Evolutionary conservation across 1,140 invertebrate genomes (phyloP).

Genomic region (Aphelinus atriplicis): DNA sequence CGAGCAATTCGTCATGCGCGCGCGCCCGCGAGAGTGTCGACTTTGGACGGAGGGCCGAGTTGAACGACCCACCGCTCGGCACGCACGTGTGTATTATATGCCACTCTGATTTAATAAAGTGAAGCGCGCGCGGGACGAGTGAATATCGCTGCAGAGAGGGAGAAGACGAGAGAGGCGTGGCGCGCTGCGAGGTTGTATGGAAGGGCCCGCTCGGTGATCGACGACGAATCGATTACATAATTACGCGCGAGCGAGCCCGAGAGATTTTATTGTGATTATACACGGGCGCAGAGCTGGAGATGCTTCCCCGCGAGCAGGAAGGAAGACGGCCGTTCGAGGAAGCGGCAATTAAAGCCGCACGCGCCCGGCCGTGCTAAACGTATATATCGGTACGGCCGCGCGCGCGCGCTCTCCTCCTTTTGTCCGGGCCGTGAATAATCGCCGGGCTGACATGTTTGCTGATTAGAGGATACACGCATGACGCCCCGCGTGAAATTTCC

Average conservation of each 20-base stretch:
- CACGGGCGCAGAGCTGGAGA: not conserved
- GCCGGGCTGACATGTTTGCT: conserved; percentile 11
- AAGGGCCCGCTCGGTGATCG: conserved; percentile 3
- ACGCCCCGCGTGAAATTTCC: not conserved
- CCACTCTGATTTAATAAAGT: conserved; percentile 28
- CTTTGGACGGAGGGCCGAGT: not conserved
- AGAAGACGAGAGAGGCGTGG: conserved; percentile 5
- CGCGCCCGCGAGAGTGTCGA: not conserved
- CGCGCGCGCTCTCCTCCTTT: conserved; percentile 11
- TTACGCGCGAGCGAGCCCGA: not conserved
- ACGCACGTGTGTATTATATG: too few species aligned
- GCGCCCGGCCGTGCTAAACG: not conserved
- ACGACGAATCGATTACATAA: conserved; percentile 28
- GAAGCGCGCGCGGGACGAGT: not conserved
- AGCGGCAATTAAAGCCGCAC: conserved; percentile 25
- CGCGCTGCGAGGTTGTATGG: not conserved
- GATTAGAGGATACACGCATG: conserved; percentile 10
- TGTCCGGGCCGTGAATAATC: conserved; percentile 20
- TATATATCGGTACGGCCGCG: not conserved
- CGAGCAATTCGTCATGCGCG: conserved; percentile 32
- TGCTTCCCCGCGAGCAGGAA: not conserved
- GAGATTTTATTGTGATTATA: conserved; percentile 49
- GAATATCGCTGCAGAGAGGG: not conserved
- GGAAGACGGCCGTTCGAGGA: conserved; percentile 16
- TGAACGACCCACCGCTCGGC: conserved; percentile 17